phyloP scores from a whole-genome alignment of 2,888 invertebrate genomes.

The Pherbina coryleti region DNA sequence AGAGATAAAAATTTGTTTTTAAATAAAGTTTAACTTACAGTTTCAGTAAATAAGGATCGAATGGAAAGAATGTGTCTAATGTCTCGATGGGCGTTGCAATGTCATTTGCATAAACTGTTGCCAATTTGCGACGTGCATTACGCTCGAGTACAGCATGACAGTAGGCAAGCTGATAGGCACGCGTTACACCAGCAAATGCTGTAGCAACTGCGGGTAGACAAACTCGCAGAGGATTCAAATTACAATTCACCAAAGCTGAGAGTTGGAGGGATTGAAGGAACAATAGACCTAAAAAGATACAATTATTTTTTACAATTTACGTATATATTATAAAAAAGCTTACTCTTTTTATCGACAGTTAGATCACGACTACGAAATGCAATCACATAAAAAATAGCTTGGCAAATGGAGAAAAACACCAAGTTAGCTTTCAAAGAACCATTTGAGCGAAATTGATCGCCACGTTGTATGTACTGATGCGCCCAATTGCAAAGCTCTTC shows the following conservation, averaged over 20 bases:
- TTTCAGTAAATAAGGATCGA: constrained; percentile 86
- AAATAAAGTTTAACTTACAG: constrained; percentile 62
- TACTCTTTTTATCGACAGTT: constrained; percentile 82
- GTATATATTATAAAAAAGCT: constrained; percentile 59
- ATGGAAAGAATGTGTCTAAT: constrained; percentile 86
- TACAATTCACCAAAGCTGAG: constrained; percentile 85
- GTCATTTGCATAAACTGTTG: constrained; percentile 73
- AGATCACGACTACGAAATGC: constrained; percentile 90
- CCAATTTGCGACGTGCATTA: constrained; percentile 77
- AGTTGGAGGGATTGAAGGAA: constrained; percentile 87
- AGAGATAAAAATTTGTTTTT: not conserved
- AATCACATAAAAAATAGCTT: constrained; percentile 92
- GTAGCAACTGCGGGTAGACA: constrained; percentile 84
- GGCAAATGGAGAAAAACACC: constrained; percentile 93
- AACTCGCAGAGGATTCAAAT: constrained; percentile 88
- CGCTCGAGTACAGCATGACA: constrained; percentile 91
- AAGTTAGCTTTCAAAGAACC: constrained; percentile 79
- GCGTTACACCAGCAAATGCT: constrained; percentile 84
- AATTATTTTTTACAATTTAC: not conserved
- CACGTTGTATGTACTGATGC: constrained; percentile 79
- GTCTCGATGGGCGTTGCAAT: constrained; percentile 70
- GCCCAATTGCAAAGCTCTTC: constrained; percentile 85
- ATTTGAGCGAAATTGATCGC: constrained; percentile 63
- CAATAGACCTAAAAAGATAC: constrained; percentile 74
- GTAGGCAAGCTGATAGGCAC: constrained; percentile 90